Base-by-base conservation (phyloP, 2,797 vertebrate genomes). In the Sebastes wilsoni region DNA sequence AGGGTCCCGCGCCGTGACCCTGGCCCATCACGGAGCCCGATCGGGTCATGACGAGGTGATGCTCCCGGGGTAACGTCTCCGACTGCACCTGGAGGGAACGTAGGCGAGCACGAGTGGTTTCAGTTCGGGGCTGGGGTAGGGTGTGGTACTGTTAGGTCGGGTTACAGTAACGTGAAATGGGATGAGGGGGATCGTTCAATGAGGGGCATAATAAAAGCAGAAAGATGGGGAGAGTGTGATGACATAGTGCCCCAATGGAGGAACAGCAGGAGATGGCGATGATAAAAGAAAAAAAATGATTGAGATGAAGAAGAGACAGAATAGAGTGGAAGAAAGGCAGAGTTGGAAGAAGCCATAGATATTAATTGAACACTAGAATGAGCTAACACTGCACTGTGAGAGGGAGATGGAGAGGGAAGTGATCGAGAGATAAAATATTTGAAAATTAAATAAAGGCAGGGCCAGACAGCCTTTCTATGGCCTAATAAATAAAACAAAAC, bases 11-110 rank as follows among this genome's bases (percentile, higher is more conserved):
- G 62, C 85, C 88, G 72, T 88, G 96, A 64, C 88, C 90, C 27
- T 89, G 89, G 60, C 95, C 94, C 8, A 94, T 89, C 56, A 93
- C 42, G 84, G 94, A 94, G 83, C 94, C 95, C 0, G 95, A 95
- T 28, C 94, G 95, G 22, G 96, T 96, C 93, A 95, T 87, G 70
- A 96, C 96, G 22, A 96, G 93, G 82, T 92, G 94, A 56, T 94
- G 93, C 78, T 95, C 96, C 56, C 94, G 87, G 67, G 95, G 86
- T 79, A 96, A 34, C 60, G 91, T 89, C 93, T 95, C 95, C 6
- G 93, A 93, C 96, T 90, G 97, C 92, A 91, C 96, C 97, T 97
- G 96, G 25, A 88, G 80, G 84, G 86, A 83, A 89, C 62, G 91
- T 83, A 94, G 88, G 92, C 38, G 88, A 91, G 92, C 87, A 93